Percentiles rank a stretch among this genome's conserved stretches.
Conservation (phyloP, 2,888 invertebrate genomes). For the Maniola hyperantus region DNA sequence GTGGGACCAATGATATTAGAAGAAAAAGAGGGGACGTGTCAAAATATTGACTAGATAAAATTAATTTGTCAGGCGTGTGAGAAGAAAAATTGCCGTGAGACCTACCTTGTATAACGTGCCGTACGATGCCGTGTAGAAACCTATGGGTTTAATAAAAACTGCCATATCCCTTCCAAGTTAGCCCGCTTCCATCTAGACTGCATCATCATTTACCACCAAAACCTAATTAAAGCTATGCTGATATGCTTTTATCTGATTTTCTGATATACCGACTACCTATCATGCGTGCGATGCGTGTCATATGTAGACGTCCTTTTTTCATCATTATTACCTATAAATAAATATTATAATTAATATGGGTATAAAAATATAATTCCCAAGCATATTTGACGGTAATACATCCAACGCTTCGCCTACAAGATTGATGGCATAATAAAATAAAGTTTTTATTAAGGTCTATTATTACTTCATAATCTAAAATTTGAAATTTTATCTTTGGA, state of each 20-base stretch:
- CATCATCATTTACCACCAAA: too few species aligned
- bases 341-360: conserved; percentile 15
- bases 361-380: conserved; percentile 29
- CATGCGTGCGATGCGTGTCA: neutral
- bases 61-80: conserved; percentile 12
- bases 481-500: conserved; percentile 75
- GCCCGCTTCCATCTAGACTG: too few species aligned
- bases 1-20: too few species aligned
- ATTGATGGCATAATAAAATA: conserved; percentile 79
- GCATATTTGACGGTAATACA: conserved; percentile 42
- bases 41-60: conserved; percentile 42
- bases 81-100: conserved; percentile 13
- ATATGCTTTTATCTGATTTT: too few species aligned
- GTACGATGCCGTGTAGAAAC: too few species aligned
- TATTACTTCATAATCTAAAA: conserved; percentile 75
- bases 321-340: conserved; percentile 13
- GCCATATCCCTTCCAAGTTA: too few species aligned
- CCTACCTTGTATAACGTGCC: too few species aligned
- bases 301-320: neutral
- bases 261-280: too few species aligned
- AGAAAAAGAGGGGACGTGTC: too few species aligned
- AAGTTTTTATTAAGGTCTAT: conserved; percentile 64
- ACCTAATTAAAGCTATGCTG: too few species aligned
- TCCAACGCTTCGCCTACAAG: conserved; percentile 63
- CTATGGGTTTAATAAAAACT: too few species aligned